Conservation (phyloP, 2,797 vertebrate species). For the Hydrocynus forskahlii region DNA sequence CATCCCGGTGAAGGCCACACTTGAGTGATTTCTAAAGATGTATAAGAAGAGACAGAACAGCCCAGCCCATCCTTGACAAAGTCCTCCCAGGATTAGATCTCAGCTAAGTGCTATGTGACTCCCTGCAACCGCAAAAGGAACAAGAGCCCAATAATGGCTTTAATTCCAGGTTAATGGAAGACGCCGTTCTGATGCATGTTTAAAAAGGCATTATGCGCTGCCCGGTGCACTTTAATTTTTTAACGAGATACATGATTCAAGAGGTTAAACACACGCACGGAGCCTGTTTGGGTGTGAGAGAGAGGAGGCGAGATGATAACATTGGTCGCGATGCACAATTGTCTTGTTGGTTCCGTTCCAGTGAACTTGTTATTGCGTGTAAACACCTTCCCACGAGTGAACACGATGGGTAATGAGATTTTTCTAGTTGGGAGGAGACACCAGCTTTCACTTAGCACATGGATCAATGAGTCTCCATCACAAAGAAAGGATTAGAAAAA, state of each 20-base stretch:
- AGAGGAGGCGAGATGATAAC: slow-evolving; percentile 7
- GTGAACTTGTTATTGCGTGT: slow-evolving; percentile 41
- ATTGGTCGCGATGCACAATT: slow-evolving; percentile 16
- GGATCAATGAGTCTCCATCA: slow-evolving; percentile 51
- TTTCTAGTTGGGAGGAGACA: slow-evolving; percentile 54
- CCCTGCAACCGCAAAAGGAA: slow-evolving; percentile 2
- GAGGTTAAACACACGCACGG: slow-evolving; percentile 31
- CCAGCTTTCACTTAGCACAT: slow-evolving; percentile 51
- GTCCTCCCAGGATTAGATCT: slow-evolving; percentile 18
- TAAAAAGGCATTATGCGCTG: slow-evolving; percentile 47
- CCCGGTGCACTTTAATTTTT: slow-evolving; percentile 41
- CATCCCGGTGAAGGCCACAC: neutral
- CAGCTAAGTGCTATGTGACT: slow-evolving; percentile 28
- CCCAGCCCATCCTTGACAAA: neutral
- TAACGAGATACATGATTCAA: slow-evolving; percentile 47
- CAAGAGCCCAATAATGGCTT: slow-evolving; percentile 27
- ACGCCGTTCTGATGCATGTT: slow-evolving; percentile 27
- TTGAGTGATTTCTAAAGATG: neutral
- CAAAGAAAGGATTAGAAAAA: slow-evolving; percentile 39
- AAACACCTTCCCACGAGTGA: slow-evolving; percentile 52
- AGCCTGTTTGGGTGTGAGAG: slow-evolving; percentile 24
- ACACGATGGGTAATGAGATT: slow-evolving; percentile 59
- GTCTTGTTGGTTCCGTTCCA: slow-evolving; percentile 48
- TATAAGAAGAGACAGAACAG: neutral
- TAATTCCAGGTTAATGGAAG: slow-evolving; percentile 48